Percentiles rank a stretch among this genome's conserved stretches.
Conservation (phyloP, 2,888 invertebrate species). For the Cremastinae sp. region DNA sequence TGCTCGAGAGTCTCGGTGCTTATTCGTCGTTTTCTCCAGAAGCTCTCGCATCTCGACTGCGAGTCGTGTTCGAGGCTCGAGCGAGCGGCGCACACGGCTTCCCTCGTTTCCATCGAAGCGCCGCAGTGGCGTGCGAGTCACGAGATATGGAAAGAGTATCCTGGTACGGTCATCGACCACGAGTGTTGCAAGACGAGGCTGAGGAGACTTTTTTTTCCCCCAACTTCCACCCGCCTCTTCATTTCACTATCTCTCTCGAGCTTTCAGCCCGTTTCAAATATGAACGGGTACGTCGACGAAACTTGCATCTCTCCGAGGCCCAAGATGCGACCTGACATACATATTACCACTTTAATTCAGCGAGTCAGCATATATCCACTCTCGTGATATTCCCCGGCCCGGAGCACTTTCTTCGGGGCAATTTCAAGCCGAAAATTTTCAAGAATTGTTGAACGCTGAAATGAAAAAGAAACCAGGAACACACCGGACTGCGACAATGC, state of each 20-base stretch:
- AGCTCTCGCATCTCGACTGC: constrained; percentile 31
- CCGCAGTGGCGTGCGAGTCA: neutral
- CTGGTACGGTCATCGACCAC: constrained; percentile 39
- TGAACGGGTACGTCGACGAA: constrained; percentile 16
- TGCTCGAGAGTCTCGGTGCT: constrained; percentile 44
- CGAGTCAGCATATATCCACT: constrained; percentile 11
- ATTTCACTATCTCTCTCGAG: constrained; percentile 5
- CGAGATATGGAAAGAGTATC: constrained; percentile 29
- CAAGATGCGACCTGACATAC: constrained; percentile 13
- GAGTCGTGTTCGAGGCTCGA: constrained; percentile 33
- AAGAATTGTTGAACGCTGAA: constrained; percentile 5
- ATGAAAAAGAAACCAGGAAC: constrained; percentile 4
- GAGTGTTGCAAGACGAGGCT: constrained; percentile 9
- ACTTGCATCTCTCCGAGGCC: constrained; percentile 9
- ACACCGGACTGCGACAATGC: too few species aligned
- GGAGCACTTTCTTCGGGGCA: constrained; percentile 21
- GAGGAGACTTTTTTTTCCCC: too few species aligned
- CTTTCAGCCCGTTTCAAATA: constrained; percentile 39
- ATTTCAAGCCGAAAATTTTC: constrained; percentile 6
- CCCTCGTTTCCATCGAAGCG: neutral
- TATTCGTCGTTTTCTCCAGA: constrained; percentile 26
- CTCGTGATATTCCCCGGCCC: neutral
- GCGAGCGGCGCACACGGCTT: constrained; percentile 13
- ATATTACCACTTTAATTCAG: neutral
- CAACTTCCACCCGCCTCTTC: too few species aligned